Base-by-base conservation (phyloP, 2,113 vertebrate genomes). In the Vicugna pacos region DNA sequence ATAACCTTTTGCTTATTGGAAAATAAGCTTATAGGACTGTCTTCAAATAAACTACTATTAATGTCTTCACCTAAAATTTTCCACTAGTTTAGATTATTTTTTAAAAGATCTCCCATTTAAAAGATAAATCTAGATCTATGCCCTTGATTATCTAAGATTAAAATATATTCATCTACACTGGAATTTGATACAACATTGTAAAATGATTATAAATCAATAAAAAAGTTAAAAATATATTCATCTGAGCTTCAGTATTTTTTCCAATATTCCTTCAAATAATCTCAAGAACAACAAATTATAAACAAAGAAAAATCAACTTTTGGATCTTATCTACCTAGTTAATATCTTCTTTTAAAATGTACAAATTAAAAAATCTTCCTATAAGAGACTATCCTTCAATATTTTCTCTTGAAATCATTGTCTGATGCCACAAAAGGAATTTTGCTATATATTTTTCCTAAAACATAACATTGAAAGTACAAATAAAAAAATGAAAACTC, bases 211-310 rank as follows among this genome's bases (percentile, higher is more conserved):
- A 42, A 42, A 42, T 42, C 38, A 42, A 42, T 42, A 42, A 42
- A 42, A 42, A 42, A 42, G 38, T 91, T 75, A 92, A 80, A 97
- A 46, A 6, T 35, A 35, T 35, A 91, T 86, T 69, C 96, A 8
- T 92, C 70, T 93, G 22, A 84, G 22, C 0, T 95, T 32, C 17
- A 67, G 4, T 76, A 6, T 77, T 92, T 70, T 91, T 24, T 52
- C 4, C 9, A 70, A 11, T 65, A 94, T 79, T 70, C 93, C 16
- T 89, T 90, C 10, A 64, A 80, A 77, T 72, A 62, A 93, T 42
- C 5, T 30, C 48, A 9, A 65, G 38, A 48, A 92, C 73, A 52
- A 14, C 0, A 91, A 81, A 80, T 64, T 87, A 60, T 54, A 62
- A 95, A 46, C 3, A 69, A 9, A 56, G 15, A 30, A 80, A 91